A percentile compares a stretch with the other conserved stretches of the same genome.
These are phyloP conservation scores for Mactromeris polynyma DNA, from an alignment of 2,888 invertebrate species.

Conservation along the genomic window DNA sequence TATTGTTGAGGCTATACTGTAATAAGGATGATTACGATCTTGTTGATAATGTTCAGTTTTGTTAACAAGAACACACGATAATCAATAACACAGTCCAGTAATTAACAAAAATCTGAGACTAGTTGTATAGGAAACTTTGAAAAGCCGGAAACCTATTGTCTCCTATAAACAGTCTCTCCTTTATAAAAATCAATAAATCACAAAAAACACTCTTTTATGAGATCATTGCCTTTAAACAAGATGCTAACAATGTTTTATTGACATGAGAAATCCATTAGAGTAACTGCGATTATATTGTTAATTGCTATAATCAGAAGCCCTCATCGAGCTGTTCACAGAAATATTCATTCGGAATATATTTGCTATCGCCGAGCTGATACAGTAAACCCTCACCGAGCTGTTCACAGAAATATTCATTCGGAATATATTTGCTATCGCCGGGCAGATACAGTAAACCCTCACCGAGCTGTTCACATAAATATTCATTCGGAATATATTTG, in stretches of 20 bases:
- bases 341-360: not conserved
- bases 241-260: slow-evolving; percentile 19
- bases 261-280: slow-evolving; percentile 40
- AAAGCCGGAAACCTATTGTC: not conserved
- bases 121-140: not conserved
- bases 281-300: slow-evolving; percentile 4
- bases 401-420: too few species aligned
- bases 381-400: too few species aligned
- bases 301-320: slow-evolving; percentile 15
- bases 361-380: too few species aligned
- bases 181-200: slow-evolving; percentile 16
- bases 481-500: too few species aligned
- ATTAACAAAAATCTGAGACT: not conserved
- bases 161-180: not conserved
- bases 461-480: too few species aligned
- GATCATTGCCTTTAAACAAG: slow-evolving; percentile 2
- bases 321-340: not conserved
- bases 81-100: not conserved
- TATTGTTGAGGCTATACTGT: too few species aligned
- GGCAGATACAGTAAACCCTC: too few species aligned
- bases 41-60: not conserved
- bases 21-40: not conserved
- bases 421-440: too few species aligned
- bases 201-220: not conserved
- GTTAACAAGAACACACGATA: not conserved